These are phyloP conservation scores for Pammene fasciana DNA, from an alignment of 2,888 invertebrate species.

Conservation along the genomic window DNA sequence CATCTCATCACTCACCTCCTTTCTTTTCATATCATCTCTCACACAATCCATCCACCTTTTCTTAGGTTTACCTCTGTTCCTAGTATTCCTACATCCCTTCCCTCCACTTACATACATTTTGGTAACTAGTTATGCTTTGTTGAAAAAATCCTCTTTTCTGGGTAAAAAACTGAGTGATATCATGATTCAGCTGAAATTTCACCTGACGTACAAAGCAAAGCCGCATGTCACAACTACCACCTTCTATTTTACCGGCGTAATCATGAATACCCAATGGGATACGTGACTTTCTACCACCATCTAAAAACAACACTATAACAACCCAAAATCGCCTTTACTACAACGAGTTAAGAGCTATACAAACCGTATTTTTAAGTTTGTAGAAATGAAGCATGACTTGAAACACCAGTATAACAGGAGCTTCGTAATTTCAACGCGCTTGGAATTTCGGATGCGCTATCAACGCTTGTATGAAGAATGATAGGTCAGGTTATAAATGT, in stretches of 20 bases:
- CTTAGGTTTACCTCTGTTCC: no score
- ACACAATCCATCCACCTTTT: no score
- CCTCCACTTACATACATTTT: no score
- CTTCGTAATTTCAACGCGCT: constrained; percentile 12
- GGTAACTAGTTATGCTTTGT: no score
- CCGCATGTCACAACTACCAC: constrained; percentile 30
- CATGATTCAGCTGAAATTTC: constrained; percentile 14
- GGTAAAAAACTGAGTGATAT: constrained; percentile 3
- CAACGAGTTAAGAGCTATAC: background rate
- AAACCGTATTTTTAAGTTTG: constrained; percentile 4
- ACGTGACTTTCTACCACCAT: constrained; percentile 33
- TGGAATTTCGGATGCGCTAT: background rate
- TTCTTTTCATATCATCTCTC: no score
- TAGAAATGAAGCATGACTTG: constrained; percentile 7
- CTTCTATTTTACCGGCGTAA: constrained; percentile 34
- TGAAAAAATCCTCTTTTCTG: no score
- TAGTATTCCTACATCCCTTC: no score
- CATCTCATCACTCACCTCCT: no score
- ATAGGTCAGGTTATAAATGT: constrained; percentile 21
- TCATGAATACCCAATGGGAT: constrained; percentile 41
- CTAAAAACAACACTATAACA: background rate
- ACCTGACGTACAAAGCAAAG: constrained; percentile 32
- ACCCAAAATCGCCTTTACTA: background rate
- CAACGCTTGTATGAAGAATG: constrained; percentile 7
- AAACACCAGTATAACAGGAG: constrained; percentile 16